Percentiles rank a stretch among this genome's conserved stretches.
These are phyloP conservation scores for Sceloporus tristichus DNA, from an alignment of 2,113 vertebrate genomes.

Conservation along the genomic window DNA sequence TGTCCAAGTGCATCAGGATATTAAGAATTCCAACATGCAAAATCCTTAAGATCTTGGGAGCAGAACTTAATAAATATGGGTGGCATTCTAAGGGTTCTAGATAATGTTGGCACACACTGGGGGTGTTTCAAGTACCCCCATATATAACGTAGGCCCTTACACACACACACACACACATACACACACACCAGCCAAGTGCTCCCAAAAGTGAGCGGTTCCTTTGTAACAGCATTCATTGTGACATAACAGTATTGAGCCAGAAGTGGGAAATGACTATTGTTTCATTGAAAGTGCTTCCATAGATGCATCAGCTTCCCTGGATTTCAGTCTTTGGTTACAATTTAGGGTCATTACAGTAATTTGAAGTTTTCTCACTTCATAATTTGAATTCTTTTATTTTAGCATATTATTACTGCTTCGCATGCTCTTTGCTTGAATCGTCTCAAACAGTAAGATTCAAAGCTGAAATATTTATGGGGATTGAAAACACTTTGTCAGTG, in stretches of 20 bases:
- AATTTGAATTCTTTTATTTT: not conserved
- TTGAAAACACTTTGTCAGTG: constrained; percentile 45
- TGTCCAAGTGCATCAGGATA: not conserved
- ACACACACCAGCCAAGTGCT: not conserved
- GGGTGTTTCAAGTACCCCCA: not conserved
- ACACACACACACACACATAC: not conserved
- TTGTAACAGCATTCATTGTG: not conserved
- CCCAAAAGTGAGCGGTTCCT: not conserved
- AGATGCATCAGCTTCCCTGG: not conserved
- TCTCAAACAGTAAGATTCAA: constrained; percentile 16
- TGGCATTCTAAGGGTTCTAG: not conserved
- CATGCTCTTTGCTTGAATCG: not conserved
- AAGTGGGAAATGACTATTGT: not conserved
- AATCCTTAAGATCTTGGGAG: not conserved
- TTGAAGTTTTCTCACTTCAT: not conserved
- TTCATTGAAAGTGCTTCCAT: not conserved
- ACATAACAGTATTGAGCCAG: not conserved
- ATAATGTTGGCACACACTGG: not conserved
- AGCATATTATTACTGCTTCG: not conserved
- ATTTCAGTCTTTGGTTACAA: not conserved
- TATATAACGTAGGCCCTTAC: not conserved
- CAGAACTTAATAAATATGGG: not conserved
- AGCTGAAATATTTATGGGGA: constrained; percentile 49
- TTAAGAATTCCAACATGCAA: no score
- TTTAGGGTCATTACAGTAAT: no score